Base-by-base conservation (phyloP, 92 coral and sea anemone genomes). In the Actinernus sp. region DNA sequence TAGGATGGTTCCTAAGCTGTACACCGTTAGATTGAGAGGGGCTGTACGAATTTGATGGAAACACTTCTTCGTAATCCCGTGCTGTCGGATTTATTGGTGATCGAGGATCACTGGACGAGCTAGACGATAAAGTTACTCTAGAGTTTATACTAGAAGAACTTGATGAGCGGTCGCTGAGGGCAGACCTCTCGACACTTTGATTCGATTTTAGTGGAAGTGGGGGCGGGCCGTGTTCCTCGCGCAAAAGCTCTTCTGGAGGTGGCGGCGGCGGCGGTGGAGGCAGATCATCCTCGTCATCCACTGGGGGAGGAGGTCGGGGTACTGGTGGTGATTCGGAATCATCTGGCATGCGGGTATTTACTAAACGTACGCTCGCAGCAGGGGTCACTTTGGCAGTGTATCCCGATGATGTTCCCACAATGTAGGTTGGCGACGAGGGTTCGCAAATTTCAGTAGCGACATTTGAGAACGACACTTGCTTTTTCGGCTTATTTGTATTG, bases 251-350 rank as follows among this genome's bases (percentile, higher is more conserved):
- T 23, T 78, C 86, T 23, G 79, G 86, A 21, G 92, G 92, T 23
- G 97, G 97, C 27, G 98, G 97, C 6, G 97, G 98, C 1, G 93
- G 98, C 16, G 96, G 97, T 2, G 87, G 90, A 8, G 94, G 94
- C 3, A 84, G 77, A 48, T 68, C 91, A 26, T 84, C 96, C 14
- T 74, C 83, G 8, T 89, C 89, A 22, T 73, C 88, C 10, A 63
- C 85, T 17, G 84, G 90, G 19, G 85, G 78, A 1, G 90, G 93
- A 22, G 90, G 82, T 61, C 81, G 49, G 17, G 57, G 73, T n/a
- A 71, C 68, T 10, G 49, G 78, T 12, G 72, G 88, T 0, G 60
- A 61, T 26, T 79, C 97, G 0, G 60, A 61, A 28, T 79, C 97
- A 12, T 43, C 88, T 24, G 97, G 97, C 18, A 81, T 74, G 26